Percentiles rank a stretch among this genome's conserved stretches.
phyloP scores from a whole-genome alignment of 2,888 invertebrate genomes.

The Epistrophe grossulariae region DNA sequence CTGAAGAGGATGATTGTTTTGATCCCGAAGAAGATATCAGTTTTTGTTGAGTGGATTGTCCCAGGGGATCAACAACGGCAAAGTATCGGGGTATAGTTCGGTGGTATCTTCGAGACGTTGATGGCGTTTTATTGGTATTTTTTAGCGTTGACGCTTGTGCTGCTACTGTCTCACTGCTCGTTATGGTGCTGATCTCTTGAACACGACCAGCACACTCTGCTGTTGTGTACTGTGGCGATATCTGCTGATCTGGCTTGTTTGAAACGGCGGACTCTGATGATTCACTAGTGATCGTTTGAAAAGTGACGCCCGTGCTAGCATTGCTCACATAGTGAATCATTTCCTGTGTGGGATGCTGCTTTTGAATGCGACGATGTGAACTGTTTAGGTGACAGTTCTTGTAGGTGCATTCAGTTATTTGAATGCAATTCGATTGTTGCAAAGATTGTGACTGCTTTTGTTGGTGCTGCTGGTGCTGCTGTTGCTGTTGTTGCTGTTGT shows the following conservation, averaged over 20 bases:
- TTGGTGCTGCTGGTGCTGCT: slow-evolving; percentile 12
- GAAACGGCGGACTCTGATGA: slow-evolving; percentile 33
- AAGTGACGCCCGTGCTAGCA: slow-evolving; percentile 64
- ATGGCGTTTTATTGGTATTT: slow-evolving; percentile 80
- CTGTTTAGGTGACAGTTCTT: slow-evolving; percentile 82
- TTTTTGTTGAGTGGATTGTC: slow-evolving; percentile 76
- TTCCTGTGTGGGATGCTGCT: slow-evolving; percentile 74
- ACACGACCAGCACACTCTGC: slow-evolving; percentile 58
- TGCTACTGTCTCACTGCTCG: slow-evolving; percentile 65
- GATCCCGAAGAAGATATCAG: slow-evolving; percentile 63
- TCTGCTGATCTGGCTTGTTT: slow-evolving; percentile 62
- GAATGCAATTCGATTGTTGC: slow-evolving; percentile 71
- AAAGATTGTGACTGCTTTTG: slow-evolving; percentile 70
- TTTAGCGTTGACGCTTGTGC: slow-evolving; percentile 70
- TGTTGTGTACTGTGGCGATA: slow-evolving; percentile 59
- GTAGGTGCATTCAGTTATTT: slow-evolving; percentile 81
- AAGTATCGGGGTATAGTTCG: slow-evolving; percentile 84
- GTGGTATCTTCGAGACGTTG: slow-evolving; percentile 83
- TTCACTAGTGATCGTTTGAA: slow-evolving; percentile 63
- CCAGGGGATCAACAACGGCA: slow-evolving; percentile 81
- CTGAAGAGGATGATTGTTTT: slow-evolving; percentile 51
- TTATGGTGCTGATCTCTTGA: slow-evolving; percentile 74
- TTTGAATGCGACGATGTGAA: slow-evolving; percentile 72
- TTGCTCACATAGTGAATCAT: slow-evolving; percentile 79
- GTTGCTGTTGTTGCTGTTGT: slow-evolving; percentile 46